phyloP scores from a whole-genome alignment of 2,797 vertebrate species.

The Pteronotus mesoamericanus region DNA sequence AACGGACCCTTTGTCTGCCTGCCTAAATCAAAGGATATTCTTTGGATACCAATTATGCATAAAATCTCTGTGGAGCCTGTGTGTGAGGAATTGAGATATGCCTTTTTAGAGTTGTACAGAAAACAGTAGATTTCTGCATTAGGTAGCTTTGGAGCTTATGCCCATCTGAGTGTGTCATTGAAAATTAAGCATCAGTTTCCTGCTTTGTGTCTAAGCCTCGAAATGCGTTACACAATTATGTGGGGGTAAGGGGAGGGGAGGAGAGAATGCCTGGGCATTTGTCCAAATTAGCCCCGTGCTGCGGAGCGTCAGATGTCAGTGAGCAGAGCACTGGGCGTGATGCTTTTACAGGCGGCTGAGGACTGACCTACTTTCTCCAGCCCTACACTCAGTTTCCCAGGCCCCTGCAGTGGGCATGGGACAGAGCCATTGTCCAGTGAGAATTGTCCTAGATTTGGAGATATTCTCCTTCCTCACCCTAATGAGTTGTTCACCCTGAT shows the following conservation, averaged over 20 bases:
- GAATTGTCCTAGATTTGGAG: background rate
- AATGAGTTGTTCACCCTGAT: background rate
- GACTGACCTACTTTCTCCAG: background rate
- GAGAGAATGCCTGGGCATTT: background rate
- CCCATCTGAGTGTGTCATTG: background rate
- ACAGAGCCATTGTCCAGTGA: background rate
- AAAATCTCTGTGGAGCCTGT: background rate
- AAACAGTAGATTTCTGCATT: background rate
- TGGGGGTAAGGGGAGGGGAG: background rate
- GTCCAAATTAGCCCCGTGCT: background rate
- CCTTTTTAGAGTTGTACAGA: background rate
- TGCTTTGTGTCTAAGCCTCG: background rate
- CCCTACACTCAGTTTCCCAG: background rate
- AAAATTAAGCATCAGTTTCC: background rate
- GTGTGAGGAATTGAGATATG: background rate
- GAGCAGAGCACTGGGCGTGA: background rate
- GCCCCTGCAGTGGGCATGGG: too few relatives aligned
- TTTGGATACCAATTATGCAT: background rate
- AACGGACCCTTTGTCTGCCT: background rate
- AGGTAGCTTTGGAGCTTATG: background rate
- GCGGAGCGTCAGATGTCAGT: background rate
- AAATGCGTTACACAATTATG: background rate
- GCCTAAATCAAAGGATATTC: background rate
- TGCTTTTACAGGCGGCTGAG: background rate
- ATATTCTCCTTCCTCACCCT: background rate